Percentiles rank a stretch among this genome's conserved stretches.
phyloP scores from a whole-genome alignment of 2,797 vertebrate species.

The Trachurus trachurus region DNA sequence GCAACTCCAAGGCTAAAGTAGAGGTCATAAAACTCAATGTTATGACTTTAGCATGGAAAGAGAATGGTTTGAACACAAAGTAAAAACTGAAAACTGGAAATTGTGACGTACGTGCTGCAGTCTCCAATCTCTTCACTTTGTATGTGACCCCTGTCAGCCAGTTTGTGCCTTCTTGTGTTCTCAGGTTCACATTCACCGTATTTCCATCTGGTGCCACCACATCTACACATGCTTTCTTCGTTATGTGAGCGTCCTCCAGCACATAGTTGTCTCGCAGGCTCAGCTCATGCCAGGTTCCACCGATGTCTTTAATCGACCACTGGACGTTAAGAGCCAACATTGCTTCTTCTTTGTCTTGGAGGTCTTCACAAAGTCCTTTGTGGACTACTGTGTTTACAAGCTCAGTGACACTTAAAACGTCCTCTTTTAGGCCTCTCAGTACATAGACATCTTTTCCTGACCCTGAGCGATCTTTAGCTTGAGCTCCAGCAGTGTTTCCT shows the following conservation, averaged over 20 bases:
- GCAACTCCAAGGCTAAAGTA: slow-evolving; percentile 44
- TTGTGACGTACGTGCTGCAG: slow-evolving; percentile 15
- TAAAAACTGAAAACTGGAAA: not conserved
- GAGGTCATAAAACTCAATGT: accelerated
- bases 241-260: slow-evolving; percentile 51
- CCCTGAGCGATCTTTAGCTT: not conserved
- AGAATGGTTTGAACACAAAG: not conserved
- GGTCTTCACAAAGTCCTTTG: slow-evolving; percentile 27
- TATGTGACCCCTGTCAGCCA: slow-evolving; percentile 25
- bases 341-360: slow-evolving; percentile 54
- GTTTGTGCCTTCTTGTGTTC: slow-evolving; percentile 38
- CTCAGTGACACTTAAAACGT: slow-evolving; percentile 63
- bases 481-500: not conserved
- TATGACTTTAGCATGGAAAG: not conserved
- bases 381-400: slow-evolving; percentile 48
- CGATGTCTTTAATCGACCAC: slow-evolving; percentile 52
- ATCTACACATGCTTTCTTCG: not conserved
- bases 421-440: slow-evolving; percentile 73
- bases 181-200: slow-evolving; percentile 51
- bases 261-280: slow-evolving; percentile 57
- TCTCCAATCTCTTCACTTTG: slow-evolving; percentile 58
- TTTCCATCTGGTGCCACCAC: not conserved
- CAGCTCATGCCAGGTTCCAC: slow-evolving; percentile 59
- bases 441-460: slow-evolving; percentile 40
- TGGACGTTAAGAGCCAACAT: slow-evolving; percentile 55